phyloP scores from a whole-genome alignment of 2,797 vertebrate species.

The Bryconaethiops microstoma region DNA sequence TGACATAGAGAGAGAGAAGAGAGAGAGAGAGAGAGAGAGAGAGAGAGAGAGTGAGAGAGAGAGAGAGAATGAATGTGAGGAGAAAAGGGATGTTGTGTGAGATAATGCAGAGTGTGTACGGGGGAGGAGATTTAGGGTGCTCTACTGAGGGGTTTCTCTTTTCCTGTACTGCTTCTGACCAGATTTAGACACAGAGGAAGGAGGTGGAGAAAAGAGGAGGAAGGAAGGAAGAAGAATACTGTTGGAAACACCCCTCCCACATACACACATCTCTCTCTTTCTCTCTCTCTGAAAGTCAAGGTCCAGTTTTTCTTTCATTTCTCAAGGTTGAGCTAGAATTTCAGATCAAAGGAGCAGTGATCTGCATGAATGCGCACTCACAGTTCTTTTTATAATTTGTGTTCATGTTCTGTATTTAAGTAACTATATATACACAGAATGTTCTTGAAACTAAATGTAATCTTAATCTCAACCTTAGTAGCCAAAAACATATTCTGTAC shows the following conservation, averaged over 20 bases:
- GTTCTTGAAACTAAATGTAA: no score
- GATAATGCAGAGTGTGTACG: neutral
- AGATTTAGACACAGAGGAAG: neutral
- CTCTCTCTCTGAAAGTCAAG: neutral
- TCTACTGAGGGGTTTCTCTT: neutral
- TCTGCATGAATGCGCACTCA: neutral
- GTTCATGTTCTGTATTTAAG: no score
- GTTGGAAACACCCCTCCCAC: neutral
- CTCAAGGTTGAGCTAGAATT: constrained; percentile 34
- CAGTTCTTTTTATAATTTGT: neutral
- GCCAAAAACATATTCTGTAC: no score
- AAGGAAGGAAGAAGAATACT: neutral
- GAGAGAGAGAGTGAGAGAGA: no score
- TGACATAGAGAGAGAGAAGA: no score
- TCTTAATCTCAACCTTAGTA: no score
- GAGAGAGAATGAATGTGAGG: neutral
- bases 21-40: neutral
- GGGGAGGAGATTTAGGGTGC: neutral
- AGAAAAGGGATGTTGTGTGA: neutral
- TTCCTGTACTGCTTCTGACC: neutral
- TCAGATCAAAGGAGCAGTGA: constrained; percentile 26
- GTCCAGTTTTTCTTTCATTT: constrained; percentile 22
- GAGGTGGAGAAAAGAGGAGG: neutral
- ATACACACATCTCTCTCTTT: no score
- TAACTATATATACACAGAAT: no score